phyloP scores from a whole-genome alignment of 37 sponge, comb jelly and placozoan genomes.

The Diacarnus erythraeanus region DNA sequence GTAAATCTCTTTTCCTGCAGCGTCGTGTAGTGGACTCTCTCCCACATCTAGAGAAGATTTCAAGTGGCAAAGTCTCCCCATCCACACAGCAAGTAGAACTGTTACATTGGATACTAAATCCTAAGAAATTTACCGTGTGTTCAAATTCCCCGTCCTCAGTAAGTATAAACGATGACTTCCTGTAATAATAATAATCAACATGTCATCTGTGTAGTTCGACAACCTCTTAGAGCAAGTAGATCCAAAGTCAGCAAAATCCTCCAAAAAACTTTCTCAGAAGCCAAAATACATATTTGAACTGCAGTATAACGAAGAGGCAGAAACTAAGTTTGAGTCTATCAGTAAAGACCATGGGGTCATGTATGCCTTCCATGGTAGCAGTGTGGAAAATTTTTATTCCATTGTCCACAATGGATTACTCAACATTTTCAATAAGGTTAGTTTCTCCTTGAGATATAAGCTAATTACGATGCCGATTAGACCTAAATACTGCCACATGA shows the following conservation, averaged over 20 bases:
- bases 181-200: not conserved
- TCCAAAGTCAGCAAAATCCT: not conserved
- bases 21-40: conserved; percentile 2
- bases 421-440: conserved; percentile 74
- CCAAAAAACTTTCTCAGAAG: not conserved
- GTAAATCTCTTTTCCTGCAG: not conserved
- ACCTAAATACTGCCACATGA: no score
- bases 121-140: conserved; percentile 12
- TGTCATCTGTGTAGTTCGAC: not conserved
- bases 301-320: conserved; percentile 30
- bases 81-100: not conserved
- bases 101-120: conserved; percentile 41
- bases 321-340: conserved; percentile 32
- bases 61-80: not conserved
- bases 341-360: conserved; percentile 48
- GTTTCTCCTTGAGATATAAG: no score
- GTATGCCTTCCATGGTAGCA: conserved; percentile 80
- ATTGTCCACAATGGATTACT: conserved; percentile 87
- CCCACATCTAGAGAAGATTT: conserved; percentile 21
- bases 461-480: no score
- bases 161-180: not conserved
- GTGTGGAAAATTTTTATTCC: conserved; percentile 85
- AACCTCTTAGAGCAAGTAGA: not conserved
- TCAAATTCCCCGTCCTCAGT: conserved; percentile 9
- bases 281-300: conserved; percentile 66